phyloP scores from a whole-genome alignment of 1,140 invertebrate species.

The Liolophura sinensis region DNA sequence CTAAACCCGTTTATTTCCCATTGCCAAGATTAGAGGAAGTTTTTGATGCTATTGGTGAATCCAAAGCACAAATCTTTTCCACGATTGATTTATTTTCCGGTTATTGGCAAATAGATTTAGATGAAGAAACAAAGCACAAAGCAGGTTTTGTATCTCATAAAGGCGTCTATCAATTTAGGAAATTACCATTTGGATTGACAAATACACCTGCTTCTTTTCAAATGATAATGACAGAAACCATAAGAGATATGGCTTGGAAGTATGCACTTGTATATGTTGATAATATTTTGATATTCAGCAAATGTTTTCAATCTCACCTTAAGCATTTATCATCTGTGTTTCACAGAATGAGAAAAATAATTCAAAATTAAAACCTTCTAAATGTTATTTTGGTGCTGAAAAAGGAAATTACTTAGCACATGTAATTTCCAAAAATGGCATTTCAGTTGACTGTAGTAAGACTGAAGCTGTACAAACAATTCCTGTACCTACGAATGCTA shows the following conservation, averaged over 20 bases:
- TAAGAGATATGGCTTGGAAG: constrained; percentile 6
- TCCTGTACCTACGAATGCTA: constrained; percentile 8
- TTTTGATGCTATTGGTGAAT: constrained; percentile 12
- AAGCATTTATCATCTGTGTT: constrained; percentile 12
- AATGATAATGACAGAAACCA: constrained; percentile 7
- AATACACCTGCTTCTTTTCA: constrained; percentile 8
- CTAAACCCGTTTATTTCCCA: constrained; percentile 14
- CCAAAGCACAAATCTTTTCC: constrained; percentile 1
- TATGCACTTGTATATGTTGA: no score
- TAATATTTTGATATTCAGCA: no score
- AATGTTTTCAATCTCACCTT: no score
- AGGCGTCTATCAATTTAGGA: constrained; percentile 14
- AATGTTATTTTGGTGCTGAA: constrained; percentile 12
- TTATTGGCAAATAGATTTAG: constrained; percentile 7
- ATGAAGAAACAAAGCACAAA: constrained; percentile 9
- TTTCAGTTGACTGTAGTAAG: constrained; percentile 10
- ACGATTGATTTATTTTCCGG: constrained; percentile 1
- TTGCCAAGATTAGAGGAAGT: constrained; percentile 14
- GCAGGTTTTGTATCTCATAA: constrained; percentile 14
- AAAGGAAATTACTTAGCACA: constrained; percentile 13
- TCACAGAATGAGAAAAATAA: constrained; percentile 11
- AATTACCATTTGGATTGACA: constrained; percentile 9
- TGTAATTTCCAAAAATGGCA: constrained; percentile 13
- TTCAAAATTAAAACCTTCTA: constrained; percentile 14
- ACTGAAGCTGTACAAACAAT: constrained; percentile 9